Conservation (phyloP, 1,140 invertebrate genomes). For the Eufriesea mexicana region DNA sequence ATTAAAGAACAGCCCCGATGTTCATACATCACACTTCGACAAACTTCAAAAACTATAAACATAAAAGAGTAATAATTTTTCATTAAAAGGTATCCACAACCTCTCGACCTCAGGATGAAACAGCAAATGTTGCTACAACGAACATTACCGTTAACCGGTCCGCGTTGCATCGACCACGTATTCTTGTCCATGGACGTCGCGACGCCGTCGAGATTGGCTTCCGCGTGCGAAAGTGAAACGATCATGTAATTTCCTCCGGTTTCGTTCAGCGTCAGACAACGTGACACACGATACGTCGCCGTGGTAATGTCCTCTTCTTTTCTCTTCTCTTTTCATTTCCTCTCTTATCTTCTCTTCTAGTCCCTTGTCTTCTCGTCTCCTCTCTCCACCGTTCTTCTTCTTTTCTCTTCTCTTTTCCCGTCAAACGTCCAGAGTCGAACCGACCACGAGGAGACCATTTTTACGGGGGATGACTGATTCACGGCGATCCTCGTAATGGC, state of each 20-base stretch:
- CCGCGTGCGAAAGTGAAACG: slow-evolving; percentile 43
- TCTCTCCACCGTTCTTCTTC: neutral
- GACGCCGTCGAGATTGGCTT: slow-evolving; percentile 2
- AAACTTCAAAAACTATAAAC: neutral
- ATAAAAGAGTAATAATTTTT: neutral
- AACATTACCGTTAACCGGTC: slow-evolving; percentile 20
- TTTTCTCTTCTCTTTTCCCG: neutral
- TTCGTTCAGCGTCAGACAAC: slow-evolving; percentile 26
- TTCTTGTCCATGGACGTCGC: neutral
- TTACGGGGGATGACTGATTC: slow-evolving; percentile 55
- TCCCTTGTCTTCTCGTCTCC: neutral
- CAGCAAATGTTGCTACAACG: too few relatives aligned
- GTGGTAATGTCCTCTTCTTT: slow-evolving; percentile 40
- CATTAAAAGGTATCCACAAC: neutral
- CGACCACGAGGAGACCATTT: slow-evolving; percentile 32
- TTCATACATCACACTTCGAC: neutral
- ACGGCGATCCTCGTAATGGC: slow-evolving; percentile 60
- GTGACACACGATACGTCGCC: slow-evolving; percentile 41
- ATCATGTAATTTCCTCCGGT: slow-evolving; percentile 52
- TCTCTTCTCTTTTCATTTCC: neutral
- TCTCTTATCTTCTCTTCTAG: too few relatives aligned
- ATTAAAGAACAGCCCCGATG: neutral
- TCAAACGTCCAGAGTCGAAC: slow-evolving; percentile 14
- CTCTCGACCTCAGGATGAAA: neutral
- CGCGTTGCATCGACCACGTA: neutral